Conservation (phyloP, 2,797 vertebrate species). For the Lophotriccus pileatus region DNA sequence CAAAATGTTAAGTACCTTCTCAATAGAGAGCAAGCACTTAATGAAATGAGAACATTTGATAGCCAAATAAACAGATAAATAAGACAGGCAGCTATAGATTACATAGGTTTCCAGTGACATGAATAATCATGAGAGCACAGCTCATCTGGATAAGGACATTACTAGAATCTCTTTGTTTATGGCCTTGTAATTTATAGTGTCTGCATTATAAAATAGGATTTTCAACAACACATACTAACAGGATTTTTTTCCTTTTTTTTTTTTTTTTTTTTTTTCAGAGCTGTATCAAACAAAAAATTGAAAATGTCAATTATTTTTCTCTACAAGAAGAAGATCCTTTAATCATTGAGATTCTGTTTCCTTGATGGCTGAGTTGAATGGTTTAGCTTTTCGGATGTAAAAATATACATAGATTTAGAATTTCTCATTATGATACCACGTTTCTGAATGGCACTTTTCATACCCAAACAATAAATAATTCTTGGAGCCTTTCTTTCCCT, state of each 20-base stretch:
- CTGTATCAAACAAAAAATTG: background rate
- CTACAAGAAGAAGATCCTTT: background rate
- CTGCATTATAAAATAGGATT: background rate
- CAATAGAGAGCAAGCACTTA: background rate
- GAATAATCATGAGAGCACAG: background rate
- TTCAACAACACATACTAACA: background rate
- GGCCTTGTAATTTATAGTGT: background rate
- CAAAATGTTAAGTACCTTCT: background rate
- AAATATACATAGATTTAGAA: background rate
- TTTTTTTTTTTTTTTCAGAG: background rate
- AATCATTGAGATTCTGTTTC: background rate
- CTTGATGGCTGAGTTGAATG: background rate
- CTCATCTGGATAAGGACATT: background rate
- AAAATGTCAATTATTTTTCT: background rate
- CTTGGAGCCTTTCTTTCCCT: background rate
- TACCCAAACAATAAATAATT: background rate
- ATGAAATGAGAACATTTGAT: slow-evolving; percentile 8
- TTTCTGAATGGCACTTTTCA: background rate
- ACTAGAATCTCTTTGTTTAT: background rate
- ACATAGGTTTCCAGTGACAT: background rate
- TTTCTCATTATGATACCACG: background rate
- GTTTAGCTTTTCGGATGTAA: background rate
- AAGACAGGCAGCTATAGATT: background rate
- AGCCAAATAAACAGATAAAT: slow-evolving; percentile 13
- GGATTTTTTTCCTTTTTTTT: too few species aligned